phyloP scores from a whole-genome alignment of 92 coral and sea anemone genomes.

The Meandrina meandrites region DNA sequence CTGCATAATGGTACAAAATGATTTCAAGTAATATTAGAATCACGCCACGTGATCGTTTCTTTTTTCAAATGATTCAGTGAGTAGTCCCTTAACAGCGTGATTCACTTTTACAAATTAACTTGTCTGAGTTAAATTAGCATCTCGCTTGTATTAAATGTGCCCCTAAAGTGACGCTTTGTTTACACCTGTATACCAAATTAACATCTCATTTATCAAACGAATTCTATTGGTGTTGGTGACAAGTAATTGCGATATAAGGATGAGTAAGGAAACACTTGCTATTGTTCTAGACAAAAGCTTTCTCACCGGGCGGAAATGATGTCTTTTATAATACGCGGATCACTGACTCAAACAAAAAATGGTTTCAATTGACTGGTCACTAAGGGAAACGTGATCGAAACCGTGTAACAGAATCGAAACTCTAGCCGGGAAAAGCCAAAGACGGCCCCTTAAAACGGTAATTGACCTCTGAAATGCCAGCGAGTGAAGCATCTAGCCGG shows the following conservation, averaged over 20 bases:
- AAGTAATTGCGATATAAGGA: constrained; percentile 22
- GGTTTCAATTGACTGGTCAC: neutral
- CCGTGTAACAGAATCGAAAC: neutral
- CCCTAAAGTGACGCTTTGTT: constrained; percentile 4
- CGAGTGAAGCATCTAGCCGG: constrained; percentile 58
- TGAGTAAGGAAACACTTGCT: neutral
- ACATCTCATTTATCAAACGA: neutral
- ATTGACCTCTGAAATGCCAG: constrained; percentile 18
- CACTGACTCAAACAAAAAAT: neutral
- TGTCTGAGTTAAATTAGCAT: constrained; percentile 4
- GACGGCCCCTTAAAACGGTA: neutral
- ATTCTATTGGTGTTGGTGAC: constrained; percentile 30
- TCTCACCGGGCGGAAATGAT: constrained; percentile 20
- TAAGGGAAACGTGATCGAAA: constrained; percentile 11
- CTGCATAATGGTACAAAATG: too few relatives aligned
- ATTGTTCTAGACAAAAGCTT: constrained; percentile 25
- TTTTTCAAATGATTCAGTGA: too few relatives aligned
- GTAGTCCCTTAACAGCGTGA: neutral
- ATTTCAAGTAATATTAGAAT: too few relatives aligned
- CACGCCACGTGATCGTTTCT: neutral
- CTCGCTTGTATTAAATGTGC: neutral
- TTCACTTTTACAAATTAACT: neutral
- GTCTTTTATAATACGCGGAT: neutral
- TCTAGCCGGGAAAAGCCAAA: neutral
- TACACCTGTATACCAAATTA: constrained; percentile 4